These are phyloP conservation scores for Paradoxurus hermaphroditus DNA, from an alignment of 2,113 vertebrate genomes.

Conservation along the genomic window DNA sequence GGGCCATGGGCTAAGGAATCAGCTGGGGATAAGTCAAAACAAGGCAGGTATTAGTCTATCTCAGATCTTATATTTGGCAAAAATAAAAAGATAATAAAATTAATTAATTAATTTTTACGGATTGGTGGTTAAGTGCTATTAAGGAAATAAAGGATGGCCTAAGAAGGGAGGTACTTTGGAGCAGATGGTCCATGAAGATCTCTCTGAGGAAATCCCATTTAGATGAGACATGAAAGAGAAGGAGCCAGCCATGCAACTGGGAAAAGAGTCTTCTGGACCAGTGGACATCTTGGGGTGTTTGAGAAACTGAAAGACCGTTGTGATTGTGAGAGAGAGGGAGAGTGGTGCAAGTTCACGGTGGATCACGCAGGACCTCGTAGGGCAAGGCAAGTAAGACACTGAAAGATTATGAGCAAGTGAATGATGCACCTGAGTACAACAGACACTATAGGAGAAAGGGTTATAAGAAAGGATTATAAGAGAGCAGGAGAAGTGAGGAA, in stretches of 20 bases:
- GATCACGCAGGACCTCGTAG: background rate
- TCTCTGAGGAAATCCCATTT: background rate
- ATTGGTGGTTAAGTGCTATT: background rate
- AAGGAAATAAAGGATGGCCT: background rate
- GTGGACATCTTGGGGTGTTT: background rate
- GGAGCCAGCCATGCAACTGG: background rate
- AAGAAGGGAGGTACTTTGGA: background rate
- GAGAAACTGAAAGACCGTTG: background rate
- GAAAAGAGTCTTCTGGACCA: background rate
- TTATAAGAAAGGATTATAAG: background rate
- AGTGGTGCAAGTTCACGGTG: rapidly evolving
- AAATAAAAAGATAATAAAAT: background rate
- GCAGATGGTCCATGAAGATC: background rate
- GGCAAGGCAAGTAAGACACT: background rate
- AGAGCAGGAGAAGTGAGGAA: background rate
- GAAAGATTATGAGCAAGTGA: background rate
- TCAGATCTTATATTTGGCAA: background rate
- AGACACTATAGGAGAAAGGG: background rate
- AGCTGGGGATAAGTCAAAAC: background rate
- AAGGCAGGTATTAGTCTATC: background rate
- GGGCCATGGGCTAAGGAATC: background rate
- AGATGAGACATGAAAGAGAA: background rate
- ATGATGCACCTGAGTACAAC: background rate
- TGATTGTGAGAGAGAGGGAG: background rate
- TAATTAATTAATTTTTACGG: background rate